phyloP scores from a whole-genome alignment of 2,797 vertebrate genomes.

The Tauraco hartlaubi region DNA sequence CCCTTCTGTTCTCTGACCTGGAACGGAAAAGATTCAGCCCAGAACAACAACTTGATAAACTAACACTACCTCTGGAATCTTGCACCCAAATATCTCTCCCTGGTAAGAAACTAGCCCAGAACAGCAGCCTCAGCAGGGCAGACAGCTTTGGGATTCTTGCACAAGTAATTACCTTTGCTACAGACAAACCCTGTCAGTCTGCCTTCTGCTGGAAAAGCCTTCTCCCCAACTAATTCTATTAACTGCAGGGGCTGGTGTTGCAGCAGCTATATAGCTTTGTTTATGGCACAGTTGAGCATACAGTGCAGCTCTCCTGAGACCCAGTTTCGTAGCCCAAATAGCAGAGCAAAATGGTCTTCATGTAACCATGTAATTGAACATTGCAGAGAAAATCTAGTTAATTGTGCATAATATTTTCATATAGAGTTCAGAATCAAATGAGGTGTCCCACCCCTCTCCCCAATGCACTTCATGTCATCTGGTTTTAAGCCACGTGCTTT shows the following conservation, averaged over 20 bases:
- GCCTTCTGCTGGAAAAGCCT: not conserved
- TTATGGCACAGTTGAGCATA: slow-evolving; percentile 48
- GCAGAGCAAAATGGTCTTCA: slow-evolving; percentile 44
- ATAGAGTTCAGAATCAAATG: slow-evolving; percentile 8
- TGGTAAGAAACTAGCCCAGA: not conserved
- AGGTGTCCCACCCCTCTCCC: slow-evolving; percentile 19
- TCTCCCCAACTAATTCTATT: not conserved
- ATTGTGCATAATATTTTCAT: slow-evolving; percentile 61
- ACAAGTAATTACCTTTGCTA: not conserved
- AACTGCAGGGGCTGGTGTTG: slow-evolving; percentile 13
- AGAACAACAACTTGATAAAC: not conserved
- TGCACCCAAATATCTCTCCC: not conserved
- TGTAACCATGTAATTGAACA: slow-evolving; percentile 62
- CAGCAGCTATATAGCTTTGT: slow-evolving; percentile 6
- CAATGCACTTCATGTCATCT: not conserved
- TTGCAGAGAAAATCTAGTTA: slow-evolving; percentile 61
- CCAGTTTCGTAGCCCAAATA: slow-evolving; percentile 14
- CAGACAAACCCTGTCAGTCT: not conserved
- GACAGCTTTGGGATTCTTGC: not conserved
- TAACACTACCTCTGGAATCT: not conserved
- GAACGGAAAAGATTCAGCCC: not conserved
- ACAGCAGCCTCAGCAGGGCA: not conserved
- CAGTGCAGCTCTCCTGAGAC: slow-evolving; percentile 41
- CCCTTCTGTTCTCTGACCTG: not conserved
- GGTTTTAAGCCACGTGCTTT: not conserved